Percentiles rank a stretch among this genome's conserved stretches.
These are phyloP conservation scores for Ecdyonurus torrentis DNA, from an alignment of 2,888 invertebrate genomes.

Conservation along the genomic window DNA sequence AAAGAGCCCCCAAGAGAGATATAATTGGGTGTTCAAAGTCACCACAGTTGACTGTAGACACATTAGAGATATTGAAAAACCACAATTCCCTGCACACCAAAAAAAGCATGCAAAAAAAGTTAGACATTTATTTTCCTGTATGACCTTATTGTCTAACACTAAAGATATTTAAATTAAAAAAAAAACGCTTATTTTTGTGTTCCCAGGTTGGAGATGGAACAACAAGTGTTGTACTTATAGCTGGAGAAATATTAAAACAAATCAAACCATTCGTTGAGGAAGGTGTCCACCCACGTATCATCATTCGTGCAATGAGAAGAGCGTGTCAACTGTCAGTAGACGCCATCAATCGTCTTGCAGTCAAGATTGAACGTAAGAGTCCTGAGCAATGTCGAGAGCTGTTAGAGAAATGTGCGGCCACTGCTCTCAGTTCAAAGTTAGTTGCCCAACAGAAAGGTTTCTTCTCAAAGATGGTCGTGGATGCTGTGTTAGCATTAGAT, in stretches of 20 bases:
- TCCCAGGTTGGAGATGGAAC: slow-evolving; percentile 95
- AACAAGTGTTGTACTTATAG: slow-evolving; percentile 88
- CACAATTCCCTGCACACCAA: no score
- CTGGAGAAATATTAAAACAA: slow-evolving; percentile 89
- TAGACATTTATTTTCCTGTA: no score
- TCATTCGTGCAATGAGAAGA: slow-evolving; percentile 75
- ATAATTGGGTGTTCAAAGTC: no score
- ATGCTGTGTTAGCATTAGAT: slow-evolving; percentile 85
- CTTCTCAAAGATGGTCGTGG: slow-evolving; percentile 95
- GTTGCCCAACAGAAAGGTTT: slow-evolving; percentile 91
- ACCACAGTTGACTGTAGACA: no score
- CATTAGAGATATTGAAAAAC: no score
- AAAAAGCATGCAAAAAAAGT: no score
- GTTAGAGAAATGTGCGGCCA: slow-evolving; percentile 81
- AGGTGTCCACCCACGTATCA: slow-evolving; percentile 71
- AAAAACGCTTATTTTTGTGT: no score
- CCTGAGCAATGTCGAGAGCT: slow-evolving; percentile 29
- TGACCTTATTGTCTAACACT: no score
- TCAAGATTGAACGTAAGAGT: slow-evolving; percentile 50
- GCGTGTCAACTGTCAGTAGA: slow-evolving; percentile 68
- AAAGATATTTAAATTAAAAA: no score
- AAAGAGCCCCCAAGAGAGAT: no score
- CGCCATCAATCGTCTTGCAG: slow-evolving; percentile 65
- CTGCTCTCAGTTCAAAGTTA: slow-evolving; percentile 92
- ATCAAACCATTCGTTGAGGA: slow-evolving; percentile 93